These are phyloP conservation scores for Colostygia pectinataria DNA, from an alignment of 2,888 invertebrate genomes.

Conservation along the genomic window DNA sequence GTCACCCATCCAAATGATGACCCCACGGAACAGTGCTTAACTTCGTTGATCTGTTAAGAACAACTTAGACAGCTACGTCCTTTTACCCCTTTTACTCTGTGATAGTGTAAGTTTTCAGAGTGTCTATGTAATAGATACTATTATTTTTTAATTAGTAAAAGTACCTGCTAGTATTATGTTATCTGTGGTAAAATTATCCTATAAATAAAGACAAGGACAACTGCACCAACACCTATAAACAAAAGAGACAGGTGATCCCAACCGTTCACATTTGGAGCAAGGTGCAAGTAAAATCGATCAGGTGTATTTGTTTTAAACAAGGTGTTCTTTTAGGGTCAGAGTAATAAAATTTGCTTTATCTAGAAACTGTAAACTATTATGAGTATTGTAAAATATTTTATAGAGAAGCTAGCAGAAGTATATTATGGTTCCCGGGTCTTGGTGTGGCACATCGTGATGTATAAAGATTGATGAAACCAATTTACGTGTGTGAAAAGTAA, in stretches of 20 bases:
- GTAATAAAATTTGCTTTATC: slow-evolving; percentile 53
- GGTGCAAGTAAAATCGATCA: slow-evolving; percentile 74
- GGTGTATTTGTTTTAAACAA: slow-evolving; percentile 80
- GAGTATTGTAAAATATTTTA: slow-evolving; percentile 12
- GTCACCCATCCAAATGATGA: too few relatives aligned
- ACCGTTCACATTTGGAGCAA: slow-evolving; percentile 63
- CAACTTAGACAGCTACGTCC: too few relatives aligned
- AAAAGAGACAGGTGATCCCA: slow-evolving; percentile 54
- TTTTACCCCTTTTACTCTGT: too few relatives aligned
- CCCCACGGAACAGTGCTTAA: too few relatives aligned
- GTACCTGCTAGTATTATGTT: too few relatives aligned
- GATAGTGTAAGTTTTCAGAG: too few relatives aligned
- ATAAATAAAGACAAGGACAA: slow-evolving; percentile 41
- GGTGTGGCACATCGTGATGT: not conserved
- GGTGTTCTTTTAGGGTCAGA: slow-evolving; percentile 65
- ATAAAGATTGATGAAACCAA: too few relatives aligned
- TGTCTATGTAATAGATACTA: too few relatives aligned
- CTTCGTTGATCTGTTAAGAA: too few relatives aligned
- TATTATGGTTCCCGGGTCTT: not conserved
- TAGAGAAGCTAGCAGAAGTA: not conserved
- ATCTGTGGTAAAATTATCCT: too few relatives aligned
- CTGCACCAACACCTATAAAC: slow-evolving; percentile 36
- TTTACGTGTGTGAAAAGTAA: too few relatives aligned
- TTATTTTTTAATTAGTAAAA: too few relatives aligned
- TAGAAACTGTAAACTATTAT: slow-evolving; percentile 11